A percentile compares a stretch with the other conserved stretches of the same genome.
Evolutionary conservation across 2,797 vertebrate species (phyloP).

Genomic region (Hephaestus fuliginosus): DNA sequence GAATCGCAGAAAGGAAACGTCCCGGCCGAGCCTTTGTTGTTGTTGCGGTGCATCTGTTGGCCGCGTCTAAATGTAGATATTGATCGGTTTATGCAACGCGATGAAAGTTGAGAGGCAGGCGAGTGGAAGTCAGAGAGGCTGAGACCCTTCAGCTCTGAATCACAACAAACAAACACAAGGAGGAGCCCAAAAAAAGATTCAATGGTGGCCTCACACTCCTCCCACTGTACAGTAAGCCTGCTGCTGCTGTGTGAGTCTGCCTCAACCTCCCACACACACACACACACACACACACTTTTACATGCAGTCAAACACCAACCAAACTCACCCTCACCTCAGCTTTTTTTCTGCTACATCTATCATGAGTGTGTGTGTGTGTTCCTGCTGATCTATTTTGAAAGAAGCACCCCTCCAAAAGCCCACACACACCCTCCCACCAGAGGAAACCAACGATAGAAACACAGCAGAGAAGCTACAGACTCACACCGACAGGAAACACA

Average conservation of each 20-base stretch:
- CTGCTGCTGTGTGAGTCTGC: neutral
- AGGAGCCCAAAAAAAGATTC: conserved; percentile 22
- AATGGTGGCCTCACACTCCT: neutral
- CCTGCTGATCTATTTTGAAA: conserved; percentile 34
- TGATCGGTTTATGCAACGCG: conserved; percentile 61
- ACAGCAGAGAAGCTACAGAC: too few relatives aligned
- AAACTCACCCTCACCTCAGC: too few relatives aligned
- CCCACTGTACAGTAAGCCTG: conserved; percentile 24
- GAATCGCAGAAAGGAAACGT: conserved; percentile 2
- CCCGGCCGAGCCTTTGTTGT: neutral
- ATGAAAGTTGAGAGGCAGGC: conserved; percentile 27
- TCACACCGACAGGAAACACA: neutral
- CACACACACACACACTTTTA: conserved; percentile 5
- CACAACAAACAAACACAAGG: conserved; percentile 39
- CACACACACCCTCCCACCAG: conserved; percentile 12
- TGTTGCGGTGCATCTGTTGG: conserved; percentile 10
- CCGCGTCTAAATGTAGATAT: conserved; percentile 56
- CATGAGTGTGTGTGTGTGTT: too few relatives aligned
- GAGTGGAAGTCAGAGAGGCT: conserved; percentile 39
- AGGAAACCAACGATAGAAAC: neutral
- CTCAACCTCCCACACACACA: conserved; percentile 22
- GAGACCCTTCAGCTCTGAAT: conserved; percentile 60
- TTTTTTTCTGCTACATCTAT: too few relatives aligned
- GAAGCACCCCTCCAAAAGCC: neutral
- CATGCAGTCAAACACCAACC: neutral